A percentile compares a stretch with the other conserved stretches of the same genome.
phyloP scores from a whole-genome alignment of 2,113 vertebrate genomes.

The Marmota flaviventris region DNA sequence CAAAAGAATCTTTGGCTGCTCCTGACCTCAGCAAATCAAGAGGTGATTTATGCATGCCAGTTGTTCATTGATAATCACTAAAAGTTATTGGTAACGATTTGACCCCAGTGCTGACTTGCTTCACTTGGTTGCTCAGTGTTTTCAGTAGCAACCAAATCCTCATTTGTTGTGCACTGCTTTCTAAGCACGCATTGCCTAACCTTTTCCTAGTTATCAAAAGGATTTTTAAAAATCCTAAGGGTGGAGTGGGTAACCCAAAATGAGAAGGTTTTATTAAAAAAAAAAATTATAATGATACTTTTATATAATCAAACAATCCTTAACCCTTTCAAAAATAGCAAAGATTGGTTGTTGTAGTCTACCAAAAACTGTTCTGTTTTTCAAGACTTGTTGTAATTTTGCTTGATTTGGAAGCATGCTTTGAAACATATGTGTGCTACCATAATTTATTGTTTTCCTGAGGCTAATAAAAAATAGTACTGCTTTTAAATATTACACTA shows the following conservation, averaged over 20 bases:
- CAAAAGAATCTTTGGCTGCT: conserved; percentile 99
- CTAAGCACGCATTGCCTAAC: not conserved
- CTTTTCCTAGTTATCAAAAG: not conserved
- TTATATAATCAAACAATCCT: not conserved
- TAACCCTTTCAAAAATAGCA: not conserved
- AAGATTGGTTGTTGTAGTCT: not conserved
- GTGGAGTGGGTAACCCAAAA: too few relatives aligned
- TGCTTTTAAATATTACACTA: not conserved
- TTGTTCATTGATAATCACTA: conserved; percentile 85
- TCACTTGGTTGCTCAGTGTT: conserved; percentile 73
- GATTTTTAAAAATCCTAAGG: not conserved
- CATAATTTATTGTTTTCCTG: not conserved
- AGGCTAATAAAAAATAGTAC: not conserved
- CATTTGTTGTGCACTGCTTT: not conserved
- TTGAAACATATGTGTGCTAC: not conserved
- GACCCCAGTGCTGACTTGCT: conserved; percentile 71
- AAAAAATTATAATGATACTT: not conserved
- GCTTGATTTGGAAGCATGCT: conserved; percentile 64
- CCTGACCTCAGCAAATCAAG: conserved; percentile 99
- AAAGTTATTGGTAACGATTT: conserved; percentile 44
- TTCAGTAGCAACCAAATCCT: conserved; percentile 49
- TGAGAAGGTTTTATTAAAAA: not conserved
- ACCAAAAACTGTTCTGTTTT: not conserved
- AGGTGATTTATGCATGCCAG: conserved; percentile 96
- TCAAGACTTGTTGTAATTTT: conserved; percentile 34